Evolutionary conservation across 2,113 vertebrate species (phyloP).

Genomic region (Barbus barbus): DNA sequence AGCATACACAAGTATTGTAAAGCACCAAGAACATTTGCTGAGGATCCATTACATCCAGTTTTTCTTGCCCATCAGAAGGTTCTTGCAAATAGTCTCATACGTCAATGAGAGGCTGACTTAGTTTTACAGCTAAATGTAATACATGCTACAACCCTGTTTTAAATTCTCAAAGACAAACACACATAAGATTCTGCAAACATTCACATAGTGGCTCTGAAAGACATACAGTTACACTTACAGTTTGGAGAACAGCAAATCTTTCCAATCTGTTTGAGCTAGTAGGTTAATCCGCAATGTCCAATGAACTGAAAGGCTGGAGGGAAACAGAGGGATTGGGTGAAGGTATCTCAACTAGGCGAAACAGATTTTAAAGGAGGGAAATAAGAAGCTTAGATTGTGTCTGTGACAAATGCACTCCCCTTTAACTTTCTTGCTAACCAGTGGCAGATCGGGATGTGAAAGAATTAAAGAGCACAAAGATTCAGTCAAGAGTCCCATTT

Average conservation of each 20-base stretch:
- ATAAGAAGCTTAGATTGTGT: conserved; percentile 28
- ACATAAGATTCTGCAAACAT: not conserved
- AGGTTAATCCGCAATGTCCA: conserved; percentile 52
- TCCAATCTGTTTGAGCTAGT: conserved; percentile 48
- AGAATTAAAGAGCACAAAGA: not conserved
- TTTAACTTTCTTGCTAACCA: conserved; percentile 30
- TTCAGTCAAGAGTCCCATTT: not conserved
- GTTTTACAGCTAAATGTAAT: conserved; percentile 27
- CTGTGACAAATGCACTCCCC: not conserved
- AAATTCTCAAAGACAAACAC: not conserved
- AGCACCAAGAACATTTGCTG: not conserved
- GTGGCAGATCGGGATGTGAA: conserved; percentile 3
- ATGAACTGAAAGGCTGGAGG: conserved; percentile 13
- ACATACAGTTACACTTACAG: conserved; percentile 31
- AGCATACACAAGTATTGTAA: not conserved
- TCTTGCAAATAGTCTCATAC: conserved; percentile 3
- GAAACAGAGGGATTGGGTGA: conserved; percentile 16
- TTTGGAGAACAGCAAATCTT: conserved; percentile 18
- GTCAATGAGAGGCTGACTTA: not conserved
- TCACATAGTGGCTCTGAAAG: not conserved
- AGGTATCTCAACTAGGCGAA: conserved; percentile 39
- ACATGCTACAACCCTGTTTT: conserved; percentile 18
- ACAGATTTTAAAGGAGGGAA: conserved; percentile 43
- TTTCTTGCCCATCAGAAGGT: not conserved
- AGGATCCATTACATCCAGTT: conserved; percentile 30